Conservation (phyloP, 1,140 invertebrate genomes). For the Anagrus nilaparvatae region DNA sequence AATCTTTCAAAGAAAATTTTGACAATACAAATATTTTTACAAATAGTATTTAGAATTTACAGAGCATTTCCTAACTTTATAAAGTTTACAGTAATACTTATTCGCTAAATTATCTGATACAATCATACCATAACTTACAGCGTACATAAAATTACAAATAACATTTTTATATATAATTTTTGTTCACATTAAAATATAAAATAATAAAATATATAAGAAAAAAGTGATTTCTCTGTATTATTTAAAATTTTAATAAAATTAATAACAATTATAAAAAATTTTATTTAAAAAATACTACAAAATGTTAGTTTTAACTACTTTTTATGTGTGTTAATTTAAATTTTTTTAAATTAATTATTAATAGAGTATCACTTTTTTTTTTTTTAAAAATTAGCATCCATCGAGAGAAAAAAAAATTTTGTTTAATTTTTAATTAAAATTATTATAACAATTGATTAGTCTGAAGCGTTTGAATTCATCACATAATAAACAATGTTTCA, state of each 20-base stretch:
- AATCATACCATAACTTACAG: too few species aligned
- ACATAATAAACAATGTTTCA: slow-evolving; percentile 13
- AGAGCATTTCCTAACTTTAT: too few species aligned
- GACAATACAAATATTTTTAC: too few species aligned
- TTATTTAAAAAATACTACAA: background rate
- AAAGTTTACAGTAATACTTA: too few species aligned
- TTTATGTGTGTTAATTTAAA: slow-evolving; percentile 11
- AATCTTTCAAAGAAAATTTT: background rate
- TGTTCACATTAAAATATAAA: slow-evolving; percentile 1
- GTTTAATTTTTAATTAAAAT: slow-evolving; percentile 11
- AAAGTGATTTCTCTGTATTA: background rate
- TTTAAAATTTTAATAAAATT: slow-evolving; percentile 2
- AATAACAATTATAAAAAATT: slow-evolving; percentile 7
- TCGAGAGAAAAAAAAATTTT: slow-evolving; percentile 22
- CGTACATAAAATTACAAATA: too few species aligned
- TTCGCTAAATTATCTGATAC: too few species aligned
- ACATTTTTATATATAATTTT: too few species aligned
- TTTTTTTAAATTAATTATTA: slow-evolving; percentile 2
- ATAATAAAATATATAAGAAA: background rate
- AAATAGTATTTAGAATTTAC: too few species aligned
- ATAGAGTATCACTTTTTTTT: slow-evolving; percentile 28
- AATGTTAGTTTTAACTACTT: slow-evolving; percentile 15
- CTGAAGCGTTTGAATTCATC: slow-evolving; percentile 31
- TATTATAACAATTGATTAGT: slow-evolving; percentile 31
- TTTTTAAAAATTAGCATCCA: slow-evolving; percentile 7